phyloP scores from a whole-genome alignment of 64 coral and sea anemone species.

The Pocillopora verrucosa region DNA sequence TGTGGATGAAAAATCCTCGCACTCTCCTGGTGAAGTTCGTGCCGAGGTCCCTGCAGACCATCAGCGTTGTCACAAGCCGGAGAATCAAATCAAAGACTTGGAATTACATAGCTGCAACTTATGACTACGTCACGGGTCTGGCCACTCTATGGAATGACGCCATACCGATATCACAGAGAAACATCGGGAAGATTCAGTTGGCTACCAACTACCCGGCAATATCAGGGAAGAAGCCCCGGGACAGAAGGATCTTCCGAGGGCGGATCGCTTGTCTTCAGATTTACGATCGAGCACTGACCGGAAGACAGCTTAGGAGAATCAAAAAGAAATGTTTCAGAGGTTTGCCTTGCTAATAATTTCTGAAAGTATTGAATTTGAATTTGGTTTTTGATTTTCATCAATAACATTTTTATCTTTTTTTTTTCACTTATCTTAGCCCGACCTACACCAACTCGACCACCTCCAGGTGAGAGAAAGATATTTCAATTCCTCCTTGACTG shows the following conservation, averaged over 20 bases:
- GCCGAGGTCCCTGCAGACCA: conserved; percentile 35
- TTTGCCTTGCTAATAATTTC: neutral
- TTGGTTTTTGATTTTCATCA: neutral
- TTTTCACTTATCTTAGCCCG: conserved; percentile 3
- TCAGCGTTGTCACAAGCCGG: conserved; percentile 34
- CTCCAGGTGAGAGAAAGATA: conserved; percentile 30
- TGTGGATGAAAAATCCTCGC: conserved; percentile 63
- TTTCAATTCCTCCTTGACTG: neutral
- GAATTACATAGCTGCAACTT: conserved; percentile 61
- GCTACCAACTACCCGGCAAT: conserved; percentile 57
- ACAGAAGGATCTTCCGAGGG: conserved; percentile 35
- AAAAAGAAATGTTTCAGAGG: conserved; percentile 63
- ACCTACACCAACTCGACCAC: conserved; percentile 35
- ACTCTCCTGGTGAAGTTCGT: conserved; percentile 65
- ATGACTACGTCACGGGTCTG: conserved; percentile 52
- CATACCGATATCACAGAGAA: conserved; percentile 44
- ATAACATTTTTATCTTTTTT: neutral
- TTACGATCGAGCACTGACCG: conserved; percentile 55
- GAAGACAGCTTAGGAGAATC: conserved; percentile 26
- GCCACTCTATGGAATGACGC: conserved; percentile 62
- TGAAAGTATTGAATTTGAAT: neutral
- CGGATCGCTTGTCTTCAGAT: conserved; percentile 61
- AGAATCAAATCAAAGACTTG: conserved; percentile 47
- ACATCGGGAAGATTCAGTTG: conserved; percentile 52
- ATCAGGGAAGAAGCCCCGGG: conserved; percentile 34